These are phyloP conservation scores for Subacronicta megacephala DNA, from an alignment of 2,888 invertebrate genomes.

Conservation along the genomic window DNA sequence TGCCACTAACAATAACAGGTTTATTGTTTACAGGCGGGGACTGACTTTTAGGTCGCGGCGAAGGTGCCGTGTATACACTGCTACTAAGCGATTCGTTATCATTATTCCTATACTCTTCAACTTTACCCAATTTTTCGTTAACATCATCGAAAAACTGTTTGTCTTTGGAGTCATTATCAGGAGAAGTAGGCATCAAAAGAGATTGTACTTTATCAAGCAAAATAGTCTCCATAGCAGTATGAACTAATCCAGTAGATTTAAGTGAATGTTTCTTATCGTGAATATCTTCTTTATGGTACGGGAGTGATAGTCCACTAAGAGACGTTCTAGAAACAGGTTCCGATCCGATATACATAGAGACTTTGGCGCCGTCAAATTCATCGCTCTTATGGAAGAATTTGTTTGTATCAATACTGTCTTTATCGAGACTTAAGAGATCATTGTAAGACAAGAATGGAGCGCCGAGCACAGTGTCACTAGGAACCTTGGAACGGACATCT, in stretches of 20 bases:
- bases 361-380: conserved; percentile 71
- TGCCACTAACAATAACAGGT: conserved; percentile 45
- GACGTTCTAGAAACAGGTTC: conserved; percentile 82
- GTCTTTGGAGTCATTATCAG: conserved; percentile 68
- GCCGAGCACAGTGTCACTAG: conserved; percentile 87
- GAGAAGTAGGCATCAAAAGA: conserved; percentile 78
- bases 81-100: conserved; percentile 39
- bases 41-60: conserved; percentile 24
- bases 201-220: conserved; percentile 88
- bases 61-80: conserved; percentile 45
- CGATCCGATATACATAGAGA: conserved; percentile 86
- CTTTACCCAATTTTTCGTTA: conserved; percentile 76
- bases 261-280: conserved; percentile 69
- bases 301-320: conserved; percentile 73
- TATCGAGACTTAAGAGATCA: conserved; percentile 80
- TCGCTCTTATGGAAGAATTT: conserved; percentile 76
- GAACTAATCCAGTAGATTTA: conserved; percentile 81
- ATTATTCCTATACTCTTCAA: conserved; percentile 69
- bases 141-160: conserved; percentile 82
- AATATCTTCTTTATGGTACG: conserved; percentile 66
- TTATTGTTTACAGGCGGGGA: conserved; percentile 45
- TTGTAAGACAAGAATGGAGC: conserved; percentile 87
- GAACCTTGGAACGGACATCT: conserved; percentile 79
- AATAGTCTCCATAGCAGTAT: conserved; percentile 89
- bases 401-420: conserved; percentile 68